Evolutionary conservation across 2,797 vertebrate genomes (phyloP).

Genomic region (Lepilemur ruficaudatus): DNA sequence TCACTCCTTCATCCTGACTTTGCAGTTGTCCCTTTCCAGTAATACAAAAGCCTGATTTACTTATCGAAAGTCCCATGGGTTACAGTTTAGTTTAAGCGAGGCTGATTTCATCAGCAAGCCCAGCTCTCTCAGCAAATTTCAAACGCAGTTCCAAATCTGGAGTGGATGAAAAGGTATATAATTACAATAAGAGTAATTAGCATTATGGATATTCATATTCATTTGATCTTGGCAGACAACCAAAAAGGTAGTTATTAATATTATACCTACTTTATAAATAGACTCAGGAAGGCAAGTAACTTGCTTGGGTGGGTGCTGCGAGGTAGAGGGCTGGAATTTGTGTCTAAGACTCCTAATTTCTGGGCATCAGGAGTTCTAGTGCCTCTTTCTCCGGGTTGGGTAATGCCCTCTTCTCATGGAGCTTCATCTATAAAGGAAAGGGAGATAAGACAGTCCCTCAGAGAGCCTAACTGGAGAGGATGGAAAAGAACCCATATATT

Average conservation of each 20-base stretch:
- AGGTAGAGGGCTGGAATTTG: not conserved
- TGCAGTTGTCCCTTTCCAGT: not conserved
- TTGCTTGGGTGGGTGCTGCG: not conserved
- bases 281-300: not conserved
- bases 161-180: not conserved
- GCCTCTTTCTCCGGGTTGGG: not conserved
- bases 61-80: not conserved
- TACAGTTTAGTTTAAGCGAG: slow-evolving; percentile 6
- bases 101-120: not conserved
- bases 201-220: slow-evolving; percentile 27
- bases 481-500: not conserved
- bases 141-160: slow-evolving; percentile 41
- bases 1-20: not conserved
- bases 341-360: not conserved
- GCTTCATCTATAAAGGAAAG: not conserved
- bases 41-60: not conserved
- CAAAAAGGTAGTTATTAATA: slow-evolving; percentile 24
- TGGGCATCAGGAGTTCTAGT: not conserved
- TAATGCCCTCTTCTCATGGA: not conserved
- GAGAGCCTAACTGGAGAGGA: not conserved
- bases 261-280: not conserved
- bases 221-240: slow-evolving; percentile 49
- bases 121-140: slow-evolving; percentile 22
- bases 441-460: not conserved
- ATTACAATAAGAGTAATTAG: slow-evolving; percentile 35